Base-by-base conservation (phyloP, 2,113 vertebrate genomes). In the Epinephelus moara region DNA sequence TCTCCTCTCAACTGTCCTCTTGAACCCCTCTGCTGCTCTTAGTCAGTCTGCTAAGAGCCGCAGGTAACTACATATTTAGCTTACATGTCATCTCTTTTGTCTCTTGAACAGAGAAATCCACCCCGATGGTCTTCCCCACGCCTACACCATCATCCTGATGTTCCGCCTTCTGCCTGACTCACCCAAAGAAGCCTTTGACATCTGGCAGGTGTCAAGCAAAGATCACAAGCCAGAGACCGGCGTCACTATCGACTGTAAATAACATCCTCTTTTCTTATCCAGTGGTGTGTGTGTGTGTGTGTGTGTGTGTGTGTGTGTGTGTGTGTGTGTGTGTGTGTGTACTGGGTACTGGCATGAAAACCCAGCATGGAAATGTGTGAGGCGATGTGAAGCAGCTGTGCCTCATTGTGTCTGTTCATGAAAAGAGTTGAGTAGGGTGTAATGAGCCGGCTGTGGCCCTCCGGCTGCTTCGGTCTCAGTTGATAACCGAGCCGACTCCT, bases 181-280 rank as follows among this genome's bases (percentile, higher is more conserved):
- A 0, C 97, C 97, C 25, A 94, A 7, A 0, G 96, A 98, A 33
- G 95, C 97, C 82, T 99, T 99, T 85, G 97, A 98, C 89, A 94
- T 99, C 88, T 99, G 98, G 98, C 98, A 99, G 95, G 96, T 99
- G 81, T 97, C 97, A 15, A 96, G 93, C 94, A 96, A 96, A 84
- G 96, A 97, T 88, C 95, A 97, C 91, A 97, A 96, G 79, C 97
- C 98, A 0, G 96, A 99, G 96, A 96, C 97, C 45, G 98, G 98
- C 76, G 88, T 99, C 84, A 97, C 97, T 49, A 91, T 98, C 23
- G 96, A 99, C 88, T 94, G 98, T 99, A 95, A 98, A 95, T 85
- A 42, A 30, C 61, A 0, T 6, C 33, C 49, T 81, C 18, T 70
- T 0, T 42, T 13, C 40, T 4, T 30, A 1, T 30, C 23, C 30